These are phyloP conservation scores for Eospalax fontanierii DNA, from an alignment of 2,797 vertebrate genomes.

Conservation along the genomic window DNA sequence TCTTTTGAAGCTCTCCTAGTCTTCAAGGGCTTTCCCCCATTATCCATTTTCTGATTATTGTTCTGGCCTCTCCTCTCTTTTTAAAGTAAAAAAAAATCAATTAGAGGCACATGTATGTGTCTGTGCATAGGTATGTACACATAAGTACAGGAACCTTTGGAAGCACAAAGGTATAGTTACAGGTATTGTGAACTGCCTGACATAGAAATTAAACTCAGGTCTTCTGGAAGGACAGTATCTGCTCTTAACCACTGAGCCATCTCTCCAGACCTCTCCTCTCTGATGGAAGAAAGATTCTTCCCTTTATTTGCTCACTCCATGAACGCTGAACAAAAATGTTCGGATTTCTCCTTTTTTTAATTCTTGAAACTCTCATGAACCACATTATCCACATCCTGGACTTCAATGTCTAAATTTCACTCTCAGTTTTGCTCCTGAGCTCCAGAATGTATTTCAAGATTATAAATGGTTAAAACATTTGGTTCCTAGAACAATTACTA, in stretches of 20 bases:
- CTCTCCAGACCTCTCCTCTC: background rate
- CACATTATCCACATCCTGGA: background rate
- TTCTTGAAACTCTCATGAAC: background rate
- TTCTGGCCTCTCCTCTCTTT: too few relatives aligned
- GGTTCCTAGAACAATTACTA: constrained; percentile 28
- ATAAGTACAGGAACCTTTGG: too few relatives aligned
- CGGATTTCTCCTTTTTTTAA: constrained; percentile 28
- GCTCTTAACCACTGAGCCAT: too few relatives aligned
- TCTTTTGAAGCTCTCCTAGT: constrained; percentile 10
- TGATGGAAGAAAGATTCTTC: background rate
- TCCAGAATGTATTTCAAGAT: constrained; percentile 46
- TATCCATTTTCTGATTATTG: background rate
- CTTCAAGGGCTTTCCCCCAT: background rate
- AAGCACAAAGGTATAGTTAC: too few relatives aligned
- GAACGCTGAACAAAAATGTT: background rate
- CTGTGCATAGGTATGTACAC: too few relatives aligned
- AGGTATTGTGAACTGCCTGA: too few relatives aligned
- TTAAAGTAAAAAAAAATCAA: too few relatives aligned
- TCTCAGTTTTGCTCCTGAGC: background rate
- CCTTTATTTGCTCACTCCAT: background rate
- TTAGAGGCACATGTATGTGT: too few relatives aligned
- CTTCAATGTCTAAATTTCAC: constrained; percentile 35
- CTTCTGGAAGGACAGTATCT: too few relatives aligned
- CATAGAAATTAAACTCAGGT: too few relatives aligned
- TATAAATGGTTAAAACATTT: constrained; percentile 6